These are phyloP conservation scores for Apostichopus californicus DNA, from an alignment of 35 echinoderm and acorn worm genomes.

Conservation along the genomic window DNA sequence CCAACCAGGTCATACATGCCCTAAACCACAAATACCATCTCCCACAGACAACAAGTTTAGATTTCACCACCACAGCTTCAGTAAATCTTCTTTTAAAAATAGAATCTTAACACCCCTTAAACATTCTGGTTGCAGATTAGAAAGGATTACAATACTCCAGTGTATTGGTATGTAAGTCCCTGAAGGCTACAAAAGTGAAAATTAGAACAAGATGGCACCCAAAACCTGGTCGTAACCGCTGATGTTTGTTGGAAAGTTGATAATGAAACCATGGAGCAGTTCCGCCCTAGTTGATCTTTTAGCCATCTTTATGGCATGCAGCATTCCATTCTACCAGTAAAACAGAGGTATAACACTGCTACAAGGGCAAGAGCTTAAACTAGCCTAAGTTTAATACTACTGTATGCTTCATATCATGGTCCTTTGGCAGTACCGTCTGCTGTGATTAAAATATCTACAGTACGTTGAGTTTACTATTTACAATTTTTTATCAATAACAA, in stretches of 20 bases:
- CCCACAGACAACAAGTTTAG: not conserved
- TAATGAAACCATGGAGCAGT: constrained; percentile 14
- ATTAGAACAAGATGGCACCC: constrained; percentile 26
- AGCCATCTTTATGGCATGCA: not conserved
- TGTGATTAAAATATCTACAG: too few relatives aligned
- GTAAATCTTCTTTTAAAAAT: constrained; percentile 40
- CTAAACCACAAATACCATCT: constrained; percentile 9
- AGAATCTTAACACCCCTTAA: not conserved
- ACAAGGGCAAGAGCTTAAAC: not conserved
- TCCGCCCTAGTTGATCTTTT: not conserved
- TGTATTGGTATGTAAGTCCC: constrained; percentile 27
- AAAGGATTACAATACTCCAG: not conserved
- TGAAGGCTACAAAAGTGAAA: constrained; percentile 24
- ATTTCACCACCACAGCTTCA: constrained; percentile 1
- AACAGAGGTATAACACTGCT: not conserved
- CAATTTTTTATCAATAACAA: too few relatives aligned
- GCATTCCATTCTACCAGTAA: not conserved
- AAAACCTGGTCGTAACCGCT: not conserved
- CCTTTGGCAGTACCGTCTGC: too few relatives aligned
- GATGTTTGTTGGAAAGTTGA: not conserved
- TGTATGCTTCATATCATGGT: too few relatives aligned
- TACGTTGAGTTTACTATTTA: too few relatives aligned
- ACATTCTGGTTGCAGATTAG: not conserved
- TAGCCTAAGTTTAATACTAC: too few relatives aligned
- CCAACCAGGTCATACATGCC: too few relatives aligned